phyloP scores from a whole-genome alignment of 1,140 invertebrate genomes.

The Zaprionus kolodkinae region DNA sequence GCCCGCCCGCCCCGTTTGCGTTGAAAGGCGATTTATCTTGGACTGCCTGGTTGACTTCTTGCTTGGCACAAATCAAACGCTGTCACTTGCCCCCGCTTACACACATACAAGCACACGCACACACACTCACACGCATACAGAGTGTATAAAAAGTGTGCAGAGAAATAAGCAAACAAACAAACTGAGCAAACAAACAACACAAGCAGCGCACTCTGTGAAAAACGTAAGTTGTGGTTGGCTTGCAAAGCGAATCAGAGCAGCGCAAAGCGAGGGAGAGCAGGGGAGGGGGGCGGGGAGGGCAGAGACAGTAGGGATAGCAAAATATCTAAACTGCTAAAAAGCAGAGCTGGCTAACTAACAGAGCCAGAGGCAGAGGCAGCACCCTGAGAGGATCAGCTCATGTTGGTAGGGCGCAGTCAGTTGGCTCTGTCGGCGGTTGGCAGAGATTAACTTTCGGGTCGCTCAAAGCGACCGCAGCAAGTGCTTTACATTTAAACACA shows the following conservation, averaged over 20 bases:
- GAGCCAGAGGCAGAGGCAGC: background rate
- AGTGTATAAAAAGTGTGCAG: constrained; percentile 68
- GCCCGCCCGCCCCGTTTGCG: constrained; percentile 59
- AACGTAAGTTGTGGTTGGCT: constrained; percentile 74
- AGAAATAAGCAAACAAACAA: constrained; percentile 72
- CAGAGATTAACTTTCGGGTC: constrained; percentile 82
- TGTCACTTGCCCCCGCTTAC: constrained; percentile 15
- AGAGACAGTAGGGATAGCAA: constrained; percentile 47
- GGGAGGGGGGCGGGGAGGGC: constrained; percentile 20
- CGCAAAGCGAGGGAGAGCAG: constrained; percentile 2
- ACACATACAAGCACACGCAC: constrained; percentile 52
- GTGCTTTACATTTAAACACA: constrained; percentile 78
- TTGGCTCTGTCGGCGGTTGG: constrained; percentile 68
- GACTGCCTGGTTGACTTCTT: constrained; percentile 64
- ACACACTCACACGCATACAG: constrained; percentile 2
- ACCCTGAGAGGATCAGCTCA: background rate
- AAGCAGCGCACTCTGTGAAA: constrained; percentile 56
- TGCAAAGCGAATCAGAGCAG: constrained; percentile 29
- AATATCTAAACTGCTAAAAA: constrained; percentile 69
- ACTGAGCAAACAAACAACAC: constrained; percentile 40
- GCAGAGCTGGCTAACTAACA: background rate
- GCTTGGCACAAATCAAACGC: constrained; percentile 43
- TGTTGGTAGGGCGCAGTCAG: constrained; percentile 7
- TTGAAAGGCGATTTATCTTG: constrained; percentile 83
- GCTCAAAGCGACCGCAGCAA: constrained; percentile 81